Evolutionary conservation across 2,113 vertebrate species (phyloP).

Genomic region (Callorhinus ursinus): DNA sequence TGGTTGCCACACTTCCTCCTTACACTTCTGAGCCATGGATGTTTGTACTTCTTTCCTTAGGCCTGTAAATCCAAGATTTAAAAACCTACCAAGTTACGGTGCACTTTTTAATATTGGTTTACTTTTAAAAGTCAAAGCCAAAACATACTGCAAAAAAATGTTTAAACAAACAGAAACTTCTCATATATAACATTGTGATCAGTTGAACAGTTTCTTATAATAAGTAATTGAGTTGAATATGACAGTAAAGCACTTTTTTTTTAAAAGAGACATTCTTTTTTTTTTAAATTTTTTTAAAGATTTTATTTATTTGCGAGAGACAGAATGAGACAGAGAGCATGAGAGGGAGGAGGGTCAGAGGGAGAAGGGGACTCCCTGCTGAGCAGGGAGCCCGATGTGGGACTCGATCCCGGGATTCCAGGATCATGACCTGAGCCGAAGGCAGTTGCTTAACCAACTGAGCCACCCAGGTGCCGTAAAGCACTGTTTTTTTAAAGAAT

Average conservation of each 20-base stretch:
- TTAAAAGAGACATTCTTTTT: not conserved
- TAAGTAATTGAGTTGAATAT: conserved; percentile 39
- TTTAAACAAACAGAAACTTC: not conserved
- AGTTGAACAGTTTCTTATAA: conserved; percentile 21
- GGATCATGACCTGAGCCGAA: no score
- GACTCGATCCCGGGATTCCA: no score
- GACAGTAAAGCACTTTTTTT: not conserved
- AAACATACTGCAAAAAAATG: not conserved
- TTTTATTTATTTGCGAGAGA: no score
- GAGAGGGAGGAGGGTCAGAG: no score
- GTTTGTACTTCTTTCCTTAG: not conserved
- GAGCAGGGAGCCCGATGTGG: no score
- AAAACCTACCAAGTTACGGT: not conserved
- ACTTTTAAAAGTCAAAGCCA: conserved; percentile 42
- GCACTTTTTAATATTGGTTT: not conserved
- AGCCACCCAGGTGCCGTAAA: not conserved
- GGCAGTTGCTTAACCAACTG: no score
- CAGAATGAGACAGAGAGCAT: no score
- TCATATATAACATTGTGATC: not conserved
- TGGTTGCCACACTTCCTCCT: not conserved
- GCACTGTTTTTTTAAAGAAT: not conserved
- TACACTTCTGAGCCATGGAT: not conserved
- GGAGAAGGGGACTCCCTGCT: no score
- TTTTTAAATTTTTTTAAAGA: not conserved
- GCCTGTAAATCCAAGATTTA: not conserved